Conservation (phyloP, 2,888 invertebrate species). For the Cryptophagus acutangulus region DNA sequence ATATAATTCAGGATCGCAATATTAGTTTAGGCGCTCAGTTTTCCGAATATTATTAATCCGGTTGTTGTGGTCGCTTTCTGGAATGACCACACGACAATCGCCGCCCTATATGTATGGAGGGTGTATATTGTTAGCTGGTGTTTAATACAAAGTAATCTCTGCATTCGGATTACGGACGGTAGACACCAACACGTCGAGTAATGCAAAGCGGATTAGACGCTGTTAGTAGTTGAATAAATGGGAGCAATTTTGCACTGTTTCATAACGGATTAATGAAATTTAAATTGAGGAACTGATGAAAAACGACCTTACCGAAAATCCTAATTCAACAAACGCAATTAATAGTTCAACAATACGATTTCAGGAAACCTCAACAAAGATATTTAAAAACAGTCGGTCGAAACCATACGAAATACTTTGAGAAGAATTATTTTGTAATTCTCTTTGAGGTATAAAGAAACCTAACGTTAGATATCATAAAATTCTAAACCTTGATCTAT, state of each 20-base stretch:
- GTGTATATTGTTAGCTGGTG: conserved; percentile 7
- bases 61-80: background rate
- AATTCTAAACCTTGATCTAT: too few relatives aligned
- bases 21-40: too few relatives aligned
- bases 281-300: conserved; percentile 4
- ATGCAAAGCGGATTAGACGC: conserved; percentile 34
- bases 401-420: too few relatives aligned
- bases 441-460: too few relatives aligned
- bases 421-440: too few relatives aligned
- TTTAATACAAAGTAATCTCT: conserved; percentile 27
- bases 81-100: conserved; percentile 5
- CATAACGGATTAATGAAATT: conserved; percentile 28
- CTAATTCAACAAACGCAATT: too few relatives aligned
- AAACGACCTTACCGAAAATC: background rate
- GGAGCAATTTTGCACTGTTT: conserved; percentile 33
- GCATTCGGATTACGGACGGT: conserved; percentile 25
- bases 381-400: too few relatives aligned
- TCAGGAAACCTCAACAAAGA: too few relatives aligned
- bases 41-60: conserved; percentile 3
- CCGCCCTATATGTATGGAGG: background rate
- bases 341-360: too few relatives aligned
- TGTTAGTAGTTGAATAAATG: conserved; percentile 37
- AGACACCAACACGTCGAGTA: conserved; percentile 30
- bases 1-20: too few relatives aligned
- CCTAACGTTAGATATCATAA: too few relatives aligned